Percentiles rank a stretch among this genome's conserved stretches.
phyloP scores from a whole-genome alignment of 2,888 invertebrate species.

The Gerris lacustris region DNA sequence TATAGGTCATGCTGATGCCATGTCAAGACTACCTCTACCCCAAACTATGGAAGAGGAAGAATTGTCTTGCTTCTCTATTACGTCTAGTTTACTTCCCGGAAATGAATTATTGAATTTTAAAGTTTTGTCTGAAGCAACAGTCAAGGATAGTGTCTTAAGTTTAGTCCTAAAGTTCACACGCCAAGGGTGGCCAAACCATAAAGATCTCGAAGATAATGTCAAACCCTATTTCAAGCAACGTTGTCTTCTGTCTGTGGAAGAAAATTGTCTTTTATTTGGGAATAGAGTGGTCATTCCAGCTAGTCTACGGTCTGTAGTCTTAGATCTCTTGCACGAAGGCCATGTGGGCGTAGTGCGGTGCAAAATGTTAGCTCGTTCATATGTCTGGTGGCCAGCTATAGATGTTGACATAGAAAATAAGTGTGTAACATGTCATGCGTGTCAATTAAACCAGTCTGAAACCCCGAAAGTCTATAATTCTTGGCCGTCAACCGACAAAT shows the following conservation, averaged over 20 bases:
- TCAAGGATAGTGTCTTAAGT: no score
- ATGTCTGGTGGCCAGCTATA: conserved; percentile 10
- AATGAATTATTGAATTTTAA: neutral
- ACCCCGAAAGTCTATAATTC: neutral
- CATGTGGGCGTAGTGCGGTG: conserved; percentile 9
- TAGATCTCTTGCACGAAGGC: conserved; percentile 7
- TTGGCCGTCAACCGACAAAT: neutral
- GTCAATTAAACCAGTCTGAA: conserved; percentile 6
- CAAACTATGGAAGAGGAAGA: neutral
- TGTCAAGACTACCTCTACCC: conserved; percentile 15
- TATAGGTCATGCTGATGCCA: conserved; percentile 16
- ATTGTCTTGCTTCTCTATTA: neutral
- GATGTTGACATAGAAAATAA: conserved; percentile 8
- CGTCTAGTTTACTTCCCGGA: neutral
- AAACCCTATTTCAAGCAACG: conserved; percentile 5
- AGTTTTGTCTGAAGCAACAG: neutral
- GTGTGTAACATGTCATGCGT: conserved; percentile 14
- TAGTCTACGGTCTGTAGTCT: neutral
- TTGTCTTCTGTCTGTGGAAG: neutral
- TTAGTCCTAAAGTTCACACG: neutral
- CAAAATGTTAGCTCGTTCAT: conserved; percentile 8
- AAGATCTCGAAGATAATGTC: neutral
- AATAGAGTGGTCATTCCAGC: conserved; percentile 12
- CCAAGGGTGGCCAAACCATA: neutral
- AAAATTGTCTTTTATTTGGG: conserved; percentile 12